Evolutionary conservation across 2,797 vertebrate species (phyloP), one percentile per base, ranked within the genome.

Genomic region (Acrocephalus scirpaceus): DNA sequence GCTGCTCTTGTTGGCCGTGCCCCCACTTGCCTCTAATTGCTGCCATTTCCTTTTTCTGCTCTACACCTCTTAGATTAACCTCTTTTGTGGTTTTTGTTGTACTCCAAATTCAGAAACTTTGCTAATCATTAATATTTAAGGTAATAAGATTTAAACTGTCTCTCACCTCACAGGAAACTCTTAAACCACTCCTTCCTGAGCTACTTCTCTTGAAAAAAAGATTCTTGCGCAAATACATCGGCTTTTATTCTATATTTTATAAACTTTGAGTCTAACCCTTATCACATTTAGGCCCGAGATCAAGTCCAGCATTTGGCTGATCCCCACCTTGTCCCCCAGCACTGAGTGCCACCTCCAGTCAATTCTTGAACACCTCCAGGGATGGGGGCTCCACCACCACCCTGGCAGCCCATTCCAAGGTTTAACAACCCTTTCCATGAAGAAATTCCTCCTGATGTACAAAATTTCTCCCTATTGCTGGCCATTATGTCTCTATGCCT

Each of bases 181-280:
- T 50, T n/a, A 44, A 65, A 11, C 7, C 3, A 16, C 13, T 27
- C 44, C 11, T 56, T 45, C 22, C 5, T 56, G 15, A 25, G 18
- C 21, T 42, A 10, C 23, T 57, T 56, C 25, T 3, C 45, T 64
- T 60, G 5, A n/a, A n/a, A 50, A 38, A 38, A 53, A 23, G 0
- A 26, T 56, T 23, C 7, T 78, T 7, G 2, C 11, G 8, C 1
- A 6, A 34, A 25, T 7, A 9, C 1, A 3, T 50, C 6, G 29
- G 7, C 2, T 74, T 80, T 83, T 30, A 11, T 12, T 40, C 19
- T 3, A 0, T 53, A 19, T 44, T 42, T 70, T 36, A 21, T n/a
- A 9, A 47, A 15, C 9, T 30, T 70, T 25, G 7, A 58, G 14
- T 19, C 3, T 32, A 56, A 44, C 8, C 4, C 16, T 75, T 36